These are phyloP conservation scores for Octopus sinensis DNA, from an alignment of 1,140 invertebrate species.

Conservation along the genomic window DNA sequence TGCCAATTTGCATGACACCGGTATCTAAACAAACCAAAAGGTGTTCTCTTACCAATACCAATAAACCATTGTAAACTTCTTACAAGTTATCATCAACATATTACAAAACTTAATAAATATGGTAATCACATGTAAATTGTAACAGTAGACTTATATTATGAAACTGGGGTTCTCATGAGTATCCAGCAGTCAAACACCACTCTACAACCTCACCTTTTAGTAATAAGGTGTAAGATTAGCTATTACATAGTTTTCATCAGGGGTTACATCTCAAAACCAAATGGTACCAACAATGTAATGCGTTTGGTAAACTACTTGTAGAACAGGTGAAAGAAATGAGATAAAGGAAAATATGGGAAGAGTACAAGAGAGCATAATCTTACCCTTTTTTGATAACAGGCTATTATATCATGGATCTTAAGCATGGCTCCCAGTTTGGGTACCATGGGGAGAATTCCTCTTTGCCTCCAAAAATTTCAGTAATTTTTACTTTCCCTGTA, in stretches of 20 bases:
- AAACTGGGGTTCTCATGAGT: neutral
- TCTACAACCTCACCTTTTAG: neutral
- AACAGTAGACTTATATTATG: neutral
- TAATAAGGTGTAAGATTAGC: neutral
- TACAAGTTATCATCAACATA: too few species aligned
- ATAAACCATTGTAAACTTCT: too few species aligned
- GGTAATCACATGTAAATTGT: neutral
- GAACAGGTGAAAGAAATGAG: neutral
- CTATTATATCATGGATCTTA: slow-evolving; percentile 43
- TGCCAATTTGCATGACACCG: too few species aligned
- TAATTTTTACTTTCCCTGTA: too few species aligned
- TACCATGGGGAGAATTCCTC: neutral
- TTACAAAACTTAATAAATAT: too few species aligned
- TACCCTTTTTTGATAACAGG: slow-evolving; percentile 50
- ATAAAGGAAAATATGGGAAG: neutral
- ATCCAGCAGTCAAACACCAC: neutral
- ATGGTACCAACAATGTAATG: neutral
- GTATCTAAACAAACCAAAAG: too few species aligned
- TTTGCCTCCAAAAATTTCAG: too few species aligned
- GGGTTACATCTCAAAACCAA: neutral
- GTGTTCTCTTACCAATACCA: too few species aligned
- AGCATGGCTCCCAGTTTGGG: slow-evolving; percentile 29
- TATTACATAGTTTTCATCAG: neutral
- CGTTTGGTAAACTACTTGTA: neutral
- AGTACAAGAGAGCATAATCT: neutral